Evolutionary conservation across 2,888 invertebrate species (phyloP).

Genomic region (Cephus nigrinus): DNA sequence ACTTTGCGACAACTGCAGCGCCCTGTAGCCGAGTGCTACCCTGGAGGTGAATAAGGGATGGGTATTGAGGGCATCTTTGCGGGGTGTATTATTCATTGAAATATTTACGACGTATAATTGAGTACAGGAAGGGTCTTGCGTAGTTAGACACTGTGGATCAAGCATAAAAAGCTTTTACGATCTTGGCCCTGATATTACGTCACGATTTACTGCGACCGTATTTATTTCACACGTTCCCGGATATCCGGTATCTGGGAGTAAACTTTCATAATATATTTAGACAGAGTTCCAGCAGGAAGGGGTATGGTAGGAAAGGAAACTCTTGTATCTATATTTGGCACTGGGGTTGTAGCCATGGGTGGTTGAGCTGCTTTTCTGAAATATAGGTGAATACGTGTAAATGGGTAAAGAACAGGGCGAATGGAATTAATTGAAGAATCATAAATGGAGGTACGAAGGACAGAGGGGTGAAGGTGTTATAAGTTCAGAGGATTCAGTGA

Average conservation of each 20-base stretch:
- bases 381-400: not conserved
- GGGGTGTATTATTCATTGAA: not conserved
- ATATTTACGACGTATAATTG: not conserved
- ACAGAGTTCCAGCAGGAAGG: not conserved
- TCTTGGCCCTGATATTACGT: not conserved
- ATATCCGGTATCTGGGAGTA: not conserved
- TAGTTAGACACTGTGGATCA: not conserved
- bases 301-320: not conserved
- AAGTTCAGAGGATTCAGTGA: not conserved
- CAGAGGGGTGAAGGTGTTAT: too few species aligned
- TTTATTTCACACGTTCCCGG: not conserved
- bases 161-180: not conserved
- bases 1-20: constrained; percentile 26
- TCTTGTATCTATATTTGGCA: not conserved
- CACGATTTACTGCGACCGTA: not conserved
- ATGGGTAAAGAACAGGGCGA: not conserved
- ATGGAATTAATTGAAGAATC: not conserved
- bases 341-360: not conserved
- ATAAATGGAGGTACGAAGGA: not conserved
- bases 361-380: not conserved
- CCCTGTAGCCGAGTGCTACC: not conserved
- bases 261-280: not conserved
- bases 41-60: not conserved
- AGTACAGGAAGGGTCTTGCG: not conserved
- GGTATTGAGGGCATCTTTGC: not conserved